Evolutionary conservation across 2,888 invertebrate genomes (phyloP).

Genomic region (Quadriops clusia): DNA sequence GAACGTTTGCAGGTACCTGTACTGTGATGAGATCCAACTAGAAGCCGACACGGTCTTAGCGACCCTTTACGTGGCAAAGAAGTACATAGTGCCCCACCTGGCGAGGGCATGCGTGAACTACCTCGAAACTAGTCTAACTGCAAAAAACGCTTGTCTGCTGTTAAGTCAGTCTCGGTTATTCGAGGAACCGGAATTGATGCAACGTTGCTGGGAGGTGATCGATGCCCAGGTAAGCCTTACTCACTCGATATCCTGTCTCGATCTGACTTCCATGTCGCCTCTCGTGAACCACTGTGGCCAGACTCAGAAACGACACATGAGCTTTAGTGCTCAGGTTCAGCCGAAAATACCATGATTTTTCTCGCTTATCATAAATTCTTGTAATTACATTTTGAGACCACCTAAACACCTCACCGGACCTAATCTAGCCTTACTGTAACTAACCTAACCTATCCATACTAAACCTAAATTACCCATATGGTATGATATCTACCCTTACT

Average conservation of each 20-base stretch:
- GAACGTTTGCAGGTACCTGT: slow-evolving; percentile 63
- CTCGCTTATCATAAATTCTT: too few relatives aligned
- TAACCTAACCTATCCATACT: too few relatives aligned
- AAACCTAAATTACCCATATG: too few relatives aligned
- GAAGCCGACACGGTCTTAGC: slow-evolving; percentile 92
- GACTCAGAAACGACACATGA: slow-evolving; percentile 28
- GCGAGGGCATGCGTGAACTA: slow-evolving; percentile 90
- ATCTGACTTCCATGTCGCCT: slow-evolving; percentile 21
- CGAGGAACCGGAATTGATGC: slow-evolving; percentile 94
- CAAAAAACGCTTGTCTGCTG: slow-evolving; percentile 90
- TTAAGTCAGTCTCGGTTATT: slow-evolving; percentile 90
- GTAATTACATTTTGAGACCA: too few relatives aligned
- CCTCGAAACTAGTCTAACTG: slow-evolving; percentile 89
- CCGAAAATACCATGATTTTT: too few relatives aligned
- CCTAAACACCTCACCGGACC: too few relatives aligned
- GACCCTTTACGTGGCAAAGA: slow-evolving; percentile 91
- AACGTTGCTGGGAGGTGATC: slow-evolving; percentile 94
- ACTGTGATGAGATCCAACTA: slow-evolving; percentile 91
- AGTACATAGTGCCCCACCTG: slow-evolving; percentile 91
- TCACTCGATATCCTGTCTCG: slow-evolving; percentile 32
- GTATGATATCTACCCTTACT: too few relatives aligned
- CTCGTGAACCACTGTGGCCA: slow-evolving; percentile 13
- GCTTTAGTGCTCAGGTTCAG: too few relatives aligned
- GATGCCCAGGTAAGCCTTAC: slow-evolving; percentile 78
- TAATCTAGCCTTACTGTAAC: too few relatives aligned